Percentiles rank a stretch among this genome's conserved stretches.
Conservation (phyloP, 2,797 vertebrate species). For the Erithacus rubecula region DNA sequence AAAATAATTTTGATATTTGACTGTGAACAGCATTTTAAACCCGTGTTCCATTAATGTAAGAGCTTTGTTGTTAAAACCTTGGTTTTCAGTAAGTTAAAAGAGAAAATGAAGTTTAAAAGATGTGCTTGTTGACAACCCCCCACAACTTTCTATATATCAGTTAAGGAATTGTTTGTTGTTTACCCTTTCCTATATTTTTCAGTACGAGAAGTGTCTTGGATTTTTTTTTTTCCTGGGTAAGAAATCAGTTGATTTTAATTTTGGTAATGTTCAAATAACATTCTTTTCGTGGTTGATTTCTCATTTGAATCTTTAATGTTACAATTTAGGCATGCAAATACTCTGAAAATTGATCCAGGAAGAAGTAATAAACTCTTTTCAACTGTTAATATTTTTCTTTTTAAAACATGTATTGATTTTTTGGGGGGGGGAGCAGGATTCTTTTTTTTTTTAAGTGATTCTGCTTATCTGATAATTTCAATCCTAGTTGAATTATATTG, state of each 20-base stretch:
- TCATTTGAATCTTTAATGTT: background rate
- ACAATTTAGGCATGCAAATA: background rate
- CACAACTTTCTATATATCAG: background rate
- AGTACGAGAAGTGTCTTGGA: background rate
- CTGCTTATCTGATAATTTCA: constrained; percentile 73
- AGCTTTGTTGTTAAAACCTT: background rate
- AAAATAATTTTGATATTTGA: background rate
- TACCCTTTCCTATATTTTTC: background rate
- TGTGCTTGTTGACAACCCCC: background rate
- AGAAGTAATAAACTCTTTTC: background rate
- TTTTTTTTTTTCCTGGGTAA: background rate
- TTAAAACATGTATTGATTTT: constrained; percentile 37
- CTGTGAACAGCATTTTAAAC: background rate
- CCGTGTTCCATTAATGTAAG: background rate
- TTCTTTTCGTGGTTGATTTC: background rate
- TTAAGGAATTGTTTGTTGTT: constrained; percentile 9
- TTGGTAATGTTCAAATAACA: background rate
- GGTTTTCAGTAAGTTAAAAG: background rate
- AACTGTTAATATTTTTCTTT: constrained; percentile 20
- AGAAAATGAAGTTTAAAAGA: background rate
- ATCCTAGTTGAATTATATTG: constrained; percentile 77
- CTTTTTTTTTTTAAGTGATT: constrained; percentile 40
- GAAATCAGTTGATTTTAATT: background rate
- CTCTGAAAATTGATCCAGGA: constrained; percentile 30
- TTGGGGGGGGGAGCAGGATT: background rate